These are phyloP conservation scores for Mycetomoellerius zeteki DNA, from an alignment of 1,140 invertebrate genomes.

Conservation along the genomic window DNA sequence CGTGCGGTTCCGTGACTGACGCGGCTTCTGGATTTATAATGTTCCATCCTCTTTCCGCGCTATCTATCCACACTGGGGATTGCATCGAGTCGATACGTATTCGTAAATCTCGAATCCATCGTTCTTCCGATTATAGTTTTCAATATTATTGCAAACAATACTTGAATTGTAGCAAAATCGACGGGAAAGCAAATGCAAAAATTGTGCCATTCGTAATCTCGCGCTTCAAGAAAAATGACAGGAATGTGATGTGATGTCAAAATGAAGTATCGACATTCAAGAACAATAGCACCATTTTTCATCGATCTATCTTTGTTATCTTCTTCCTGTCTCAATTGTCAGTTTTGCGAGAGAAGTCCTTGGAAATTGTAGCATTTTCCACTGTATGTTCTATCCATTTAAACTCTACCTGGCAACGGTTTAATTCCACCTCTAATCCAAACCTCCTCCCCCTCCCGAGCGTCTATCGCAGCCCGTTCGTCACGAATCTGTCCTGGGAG, in stretches of 20 bases:
- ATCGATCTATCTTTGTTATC: background rate
- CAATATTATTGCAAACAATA: background rate
- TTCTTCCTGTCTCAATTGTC: background rate
- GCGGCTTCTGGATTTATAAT: slow-evolving; percentile 60
- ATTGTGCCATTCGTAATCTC: background rate
- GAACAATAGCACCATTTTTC: background rate
- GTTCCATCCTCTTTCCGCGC: slow-evolving; percentile 24
- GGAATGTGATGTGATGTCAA: background rate
- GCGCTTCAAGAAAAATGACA: background rate
- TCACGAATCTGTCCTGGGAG: slow-evolving; percentile 61
- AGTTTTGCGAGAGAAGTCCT: no score
- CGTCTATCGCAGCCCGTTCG: slow-evolving; percentile 41
- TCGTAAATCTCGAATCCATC: slow-evolving; percentile 5
- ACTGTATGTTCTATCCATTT: background rate
- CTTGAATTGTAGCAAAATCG: background rate
- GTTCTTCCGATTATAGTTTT: slow-evolving; percentile 19
- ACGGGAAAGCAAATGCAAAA: background rate
- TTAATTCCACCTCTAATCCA: slow-evolving; percentile 50
- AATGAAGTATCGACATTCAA: slow-evolving; percentile 16
- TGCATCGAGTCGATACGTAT: slow-evolving; percentile 5
- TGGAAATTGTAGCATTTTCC: background rate
- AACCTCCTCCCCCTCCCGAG: background rate
- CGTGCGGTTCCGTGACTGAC: slow-evolving; percentile 52
- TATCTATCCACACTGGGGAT: no score
- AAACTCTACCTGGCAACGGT: slow-evolving; percentile 20